A percentile compares a stretch with the other conserved stretches of the same genome.
Evolutionary conservation across 2,888 invertebrate genomes (phyloP).

Genomic region (Euzophera pinguis): DNA sequence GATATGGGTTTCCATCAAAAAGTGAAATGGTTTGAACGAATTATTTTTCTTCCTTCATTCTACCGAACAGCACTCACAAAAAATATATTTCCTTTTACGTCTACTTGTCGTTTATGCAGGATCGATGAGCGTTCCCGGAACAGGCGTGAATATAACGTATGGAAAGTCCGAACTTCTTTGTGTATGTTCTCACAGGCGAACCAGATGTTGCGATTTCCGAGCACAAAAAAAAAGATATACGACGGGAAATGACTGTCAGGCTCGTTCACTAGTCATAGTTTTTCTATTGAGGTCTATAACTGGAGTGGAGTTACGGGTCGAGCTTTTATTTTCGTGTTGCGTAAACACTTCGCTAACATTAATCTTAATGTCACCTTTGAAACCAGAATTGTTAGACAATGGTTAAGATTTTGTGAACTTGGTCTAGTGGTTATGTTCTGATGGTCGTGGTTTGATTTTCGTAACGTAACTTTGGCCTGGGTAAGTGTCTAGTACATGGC

Average conservation of each 20-base stretch:
- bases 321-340: slow-evolving; percentile 18
- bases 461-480: too few relatives aligned
- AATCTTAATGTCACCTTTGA: slow-evolving; percentile 17
- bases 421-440: too few relatives aligned
- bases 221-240: slow-evolving; percentile 60
- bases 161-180: slow-evolving; percentile 36
- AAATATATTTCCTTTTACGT: background rate
- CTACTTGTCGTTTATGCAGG: background rate
- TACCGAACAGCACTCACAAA: background rate
- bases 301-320: slow-evolving; percentile 26
- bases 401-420: too few relatives aligned
- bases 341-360: slow-evolving; percentile 20
- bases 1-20: too few relatives aligned
- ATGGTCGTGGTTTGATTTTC: too few relatives aligned
- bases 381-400: too few relatives aligned
- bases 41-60: too few relatives aligned
- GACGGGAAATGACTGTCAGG: slow-evolving; percentile 68
- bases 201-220: slow-evolving; percentile 72
- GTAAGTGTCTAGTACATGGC: too few relatives aligned
- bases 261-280: slow-evolving; percentile 54
- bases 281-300: slow-evolving; percentile 41
- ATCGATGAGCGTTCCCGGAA: slow-evolving; percentile 23
- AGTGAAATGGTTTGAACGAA: too few relatives aligned
- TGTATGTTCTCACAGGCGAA: slow-evolving; percentile 36
- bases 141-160: slow-evolving; percentile 38